Base-by-base conservation (phyloP, 2,888 invertebrate species). In the Pilophorus perplexus region DNA sequence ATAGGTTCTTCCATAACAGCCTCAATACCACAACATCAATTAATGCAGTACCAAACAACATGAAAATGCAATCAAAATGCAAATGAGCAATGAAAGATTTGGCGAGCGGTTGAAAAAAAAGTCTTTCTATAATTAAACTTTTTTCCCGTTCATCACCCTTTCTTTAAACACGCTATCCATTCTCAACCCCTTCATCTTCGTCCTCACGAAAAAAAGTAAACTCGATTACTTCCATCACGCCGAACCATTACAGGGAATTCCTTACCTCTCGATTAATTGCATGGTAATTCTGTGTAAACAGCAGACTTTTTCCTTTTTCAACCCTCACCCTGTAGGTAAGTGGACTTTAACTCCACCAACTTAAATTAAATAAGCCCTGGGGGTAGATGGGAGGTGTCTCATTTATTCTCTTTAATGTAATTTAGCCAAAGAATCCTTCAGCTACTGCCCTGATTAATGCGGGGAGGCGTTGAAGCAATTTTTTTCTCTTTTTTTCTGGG, bases 211-310 rank as follows among this genome's bases (percentile, higher is more conserved):
- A 42, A 48, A 52, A 66, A 66, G 57, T 52, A 27, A 66, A 66
- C 52, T 66, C 54, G 66, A 66, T 66, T 66, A 57, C 66, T 37
- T 57, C 66, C 66, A 66, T 66, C 66, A 66, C 44, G 57, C 22
- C 22, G 40, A 57, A 28, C 64, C 64, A 66, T 66, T 66, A 66
- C 66, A 37, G 37, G 37, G 57, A 66, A 66, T 66, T 66, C 66
- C 57, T 66, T 66, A 65, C 52, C 54, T 54, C 64, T 65, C 64
- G 64, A 65, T 65, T 65, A 65, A 65, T 65, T 65, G 42, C 64
- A 54, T 52, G 52, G 64, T 65, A 54, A 65, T 65, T 65, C 33
- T 48, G 44, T 62, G 62, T 62, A 62, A 62, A 62, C 62, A 62
- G n/a, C 59, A 28, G 23, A 44, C 33, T 62, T 62, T n/a, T 38